Percentiles rank a stretch among this genome's conserved stretches.
phyloP scores from a whole-genome alignment of 2,888 invertebrate genomes.

The Lepidochitona cinerea region DNA sequence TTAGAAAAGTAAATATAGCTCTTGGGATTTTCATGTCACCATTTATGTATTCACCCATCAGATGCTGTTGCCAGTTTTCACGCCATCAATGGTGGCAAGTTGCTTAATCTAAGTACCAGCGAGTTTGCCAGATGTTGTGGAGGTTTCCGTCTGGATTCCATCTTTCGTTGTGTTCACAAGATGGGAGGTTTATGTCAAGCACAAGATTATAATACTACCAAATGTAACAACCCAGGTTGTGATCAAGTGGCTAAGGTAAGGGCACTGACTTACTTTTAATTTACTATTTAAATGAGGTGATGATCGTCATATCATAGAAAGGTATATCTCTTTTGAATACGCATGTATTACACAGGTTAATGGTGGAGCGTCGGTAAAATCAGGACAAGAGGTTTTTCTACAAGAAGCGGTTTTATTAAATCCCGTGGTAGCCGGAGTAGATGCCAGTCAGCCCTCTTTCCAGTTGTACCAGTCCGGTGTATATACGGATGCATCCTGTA shows the following conservation, averaged over 20 bases:
- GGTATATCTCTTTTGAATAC: too few species aligned
- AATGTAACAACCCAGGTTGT: background rate
- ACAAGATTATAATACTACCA: conserved; percentile 27
- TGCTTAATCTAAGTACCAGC: conserved; percentile 28
- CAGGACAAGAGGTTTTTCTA: background rate
- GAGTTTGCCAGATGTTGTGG: conserved; percentile 44
- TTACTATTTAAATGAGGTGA: too few species aligned
- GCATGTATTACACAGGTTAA: background rate
- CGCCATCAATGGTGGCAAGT: conserved; percentile 28
- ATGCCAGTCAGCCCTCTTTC: conserved; percentile 48
- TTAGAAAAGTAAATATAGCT: too few species aligned
- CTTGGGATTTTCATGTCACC: too few species aligned
- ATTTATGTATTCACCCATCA: too few species aligned
- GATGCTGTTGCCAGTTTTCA: conserved; percentile 41
- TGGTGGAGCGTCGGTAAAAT: background rate
- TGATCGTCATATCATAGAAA: too few species aligned
- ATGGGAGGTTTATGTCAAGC: conserved; percentile 46
- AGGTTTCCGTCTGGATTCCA: background rate
- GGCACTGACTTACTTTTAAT: too few species aligned
- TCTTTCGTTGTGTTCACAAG: conserved; percentile 42
- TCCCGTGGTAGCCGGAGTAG: conserved; percentile 42
- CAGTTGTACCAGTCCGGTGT: conserved; percentile 29
- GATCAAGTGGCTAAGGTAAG: background rate
- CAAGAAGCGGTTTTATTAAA: conserved; percentile 13
- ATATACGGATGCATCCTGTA: conserved; percentile 13